These are phyloP conservation scores for Hippolais icterina DNA, from an alignment of 2,113 vertebrate species.

Conservation along the genomic window DNA sequence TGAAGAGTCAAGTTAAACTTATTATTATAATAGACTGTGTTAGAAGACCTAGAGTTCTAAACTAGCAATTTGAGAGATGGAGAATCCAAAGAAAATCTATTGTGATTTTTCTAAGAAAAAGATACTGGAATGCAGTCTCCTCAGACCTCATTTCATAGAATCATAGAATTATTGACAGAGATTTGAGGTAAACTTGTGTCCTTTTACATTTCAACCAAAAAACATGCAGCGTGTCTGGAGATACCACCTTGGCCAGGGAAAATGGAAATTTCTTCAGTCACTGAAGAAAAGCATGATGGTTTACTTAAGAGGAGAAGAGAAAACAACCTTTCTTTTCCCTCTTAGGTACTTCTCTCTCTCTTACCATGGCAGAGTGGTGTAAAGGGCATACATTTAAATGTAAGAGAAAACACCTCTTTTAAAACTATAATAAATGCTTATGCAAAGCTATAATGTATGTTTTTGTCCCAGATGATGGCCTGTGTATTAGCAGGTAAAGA, in stretches of 20 bases:
- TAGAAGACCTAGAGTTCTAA: background rate
- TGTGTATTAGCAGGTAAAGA: background rate
- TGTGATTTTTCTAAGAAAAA: background rate
- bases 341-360: background rate
- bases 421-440: background rate
- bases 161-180: background rate
- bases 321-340: background rate
- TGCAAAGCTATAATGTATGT: background rate
- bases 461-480: background rate
- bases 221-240: background rate
- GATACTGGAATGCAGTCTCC: background rate
- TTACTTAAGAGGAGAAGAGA: background rate
- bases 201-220: background rate
- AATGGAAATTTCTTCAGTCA: conserved; percentile 7
- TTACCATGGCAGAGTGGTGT: background rate
- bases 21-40: background rate
- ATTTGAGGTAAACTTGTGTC: background rate
- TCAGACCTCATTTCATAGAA: background rate
- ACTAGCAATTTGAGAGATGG: background rate
- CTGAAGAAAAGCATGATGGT: background rate
- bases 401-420: background rate
- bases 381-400: background rate
- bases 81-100: background rate
- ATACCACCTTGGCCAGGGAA: background rate
- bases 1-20: background rate